phyloP scores from a whole-genome alignment of 1,140 invertebrate genomes.

The Drosophila baimaii region DNA sequence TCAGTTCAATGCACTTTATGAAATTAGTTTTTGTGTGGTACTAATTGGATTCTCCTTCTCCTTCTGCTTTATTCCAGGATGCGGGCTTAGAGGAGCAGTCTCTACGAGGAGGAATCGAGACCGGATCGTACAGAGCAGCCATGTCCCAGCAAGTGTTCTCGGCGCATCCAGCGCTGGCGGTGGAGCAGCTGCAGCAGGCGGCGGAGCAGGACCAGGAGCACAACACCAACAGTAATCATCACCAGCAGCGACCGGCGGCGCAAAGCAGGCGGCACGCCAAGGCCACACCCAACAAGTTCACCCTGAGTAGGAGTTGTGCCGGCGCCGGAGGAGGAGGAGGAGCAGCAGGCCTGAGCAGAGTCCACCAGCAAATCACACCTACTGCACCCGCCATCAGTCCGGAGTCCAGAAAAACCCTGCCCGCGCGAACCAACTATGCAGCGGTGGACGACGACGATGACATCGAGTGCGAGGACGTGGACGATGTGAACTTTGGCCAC shows the following conservation, averaged over 20 bases:
- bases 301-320: constrained; percentile 65
- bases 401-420: constrained; percentile 58
- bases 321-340: constrained; percentile 16
- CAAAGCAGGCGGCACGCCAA: constrained; percentile 65
- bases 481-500: constrained; percentile 72
- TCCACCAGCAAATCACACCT: constrained; percentile 26
- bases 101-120: constrained; percentile 2
- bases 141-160: constrained; percentile 79
- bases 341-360: constrained; percentile 13
- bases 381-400: constrained; percentile 28
- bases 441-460: constrained; percentile 74
- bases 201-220: constrained; percentile 51
- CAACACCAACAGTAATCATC: constrained; percentile 36
- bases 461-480: constrained; percentile 73
- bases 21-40: constrained; percentile 70
- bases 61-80: constrained; percentile 61
- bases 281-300: constrained; percentile 71
- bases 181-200: constrained; percentile 74
- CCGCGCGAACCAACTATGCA: constrained; percentile 69
- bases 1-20: constrained; percentile 72
- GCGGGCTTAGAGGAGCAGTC: constrained; percentile 38
- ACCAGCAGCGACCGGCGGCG: constrained; percentile 29
- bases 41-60: constrained; percentile 68
- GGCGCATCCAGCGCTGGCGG: constrained; percentile 80
- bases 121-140: constrained; percentile 8